Conservation (phyloP, 2,113 vertebrate genomes). For the Pao palembangensis region DNA sequence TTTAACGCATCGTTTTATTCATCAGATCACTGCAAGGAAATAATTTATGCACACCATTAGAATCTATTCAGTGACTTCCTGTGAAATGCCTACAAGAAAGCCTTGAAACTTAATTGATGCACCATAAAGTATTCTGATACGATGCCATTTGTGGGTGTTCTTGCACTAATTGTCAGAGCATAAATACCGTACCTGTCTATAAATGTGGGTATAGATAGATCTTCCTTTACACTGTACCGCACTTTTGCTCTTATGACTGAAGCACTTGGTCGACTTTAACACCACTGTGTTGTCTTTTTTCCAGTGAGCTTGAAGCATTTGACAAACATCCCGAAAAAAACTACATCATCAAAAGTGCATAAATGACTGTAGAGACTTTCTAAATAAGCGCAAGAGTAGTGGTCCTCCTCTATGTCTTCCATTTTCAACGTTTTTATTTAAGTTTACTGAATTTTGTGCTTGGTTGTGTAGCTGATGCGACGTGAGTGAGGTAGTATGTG, state of each 20-base stretch:
- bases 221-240: slow-evolving; percentile 47
- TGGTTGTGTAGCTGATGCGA: slow-evolving; percentile 54
- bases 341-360: slow-evolving; percentile 32
- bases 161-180: slow-evolving; percentile 62
- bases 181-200: slow-evolving; percentile 47
- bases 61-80: slow-evolving; percentile 43
- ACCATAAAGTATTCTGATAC: slow-evolving; percentile 60
- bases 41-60: slow-evolving; percentile 50
- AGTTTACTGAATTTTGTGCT: slow-evolving; percentile 55
- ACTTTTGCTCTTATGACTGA: slow-evolving; percentile 53
- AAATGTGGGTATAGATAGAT: slow-evolving; percentile 53
- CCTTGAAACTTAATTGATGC: slow-evolving; percentile 51
- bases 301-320: slow-evolving; percentile 44
- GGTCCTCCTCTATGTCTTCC: slow-evolving; percentile 63
- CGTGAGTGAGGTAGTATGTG: slow-evolving; percentile 58
- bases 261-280: slow-evolving; percentile 39
- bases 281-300: slow-evolving; percentile 14
- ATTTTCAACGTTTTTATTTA: slow-evolving; percentile 48
- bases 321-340: slow-evolving; percentile 9
- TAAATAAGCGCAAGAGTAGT: slow-evolving; percentile 22
- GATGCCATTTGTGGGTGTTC: slow-evolving; percentile 62
- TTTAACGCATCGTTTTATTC: slow-evolving; percentile 36
- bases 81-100: slow-evolving; percentile 64
- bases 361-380: slow-evolving; percentile 38
- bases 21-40: slow-evolving; percentile 51